A percentile compares a stretch with the other conserved stretches of the same genome.
These are phyloP conservation scores for Teleogryllus oceanicus DNA, from an alignment of 2,888 invertebrate species.

Conservation along the genomic window DNA sequence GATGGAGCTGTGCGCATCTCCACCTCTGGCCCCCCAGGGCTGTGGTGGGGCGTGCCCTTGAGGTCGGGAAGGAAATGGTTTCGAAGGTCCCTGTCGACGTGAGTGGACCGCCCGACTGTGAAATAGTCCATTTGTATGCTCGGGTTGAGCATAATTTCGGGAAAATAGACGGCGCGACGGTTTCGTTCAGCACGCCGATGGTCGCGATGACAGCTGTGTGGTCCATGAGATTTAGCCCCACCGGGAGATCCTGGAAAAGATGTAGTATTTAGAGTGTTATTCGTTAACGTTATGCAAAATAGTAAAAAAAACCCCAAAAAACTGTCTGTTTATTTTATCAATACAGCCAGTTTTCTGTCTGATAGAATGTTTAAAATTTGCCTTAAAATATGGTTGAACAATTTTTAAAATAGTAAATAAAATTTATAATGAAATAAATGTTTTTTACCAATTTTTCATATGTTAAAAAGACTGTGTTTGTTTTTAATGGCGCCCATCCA, in stretches of 20 bases:
- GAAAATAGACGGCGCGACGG: background rate
- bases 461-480: too few relatives aligned
- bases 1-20: background rate
- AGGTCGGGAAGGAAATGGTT: background rate
- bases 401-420: too few relatives aligned
- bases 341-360: too few relatives aligned
- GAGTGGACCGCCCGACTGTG: background rate
- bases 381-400: too few relatives aligned
- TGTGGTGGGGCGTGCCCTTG: background rate
- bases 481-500: too few relatives aligned
- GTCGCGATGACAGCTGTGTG: background rate
- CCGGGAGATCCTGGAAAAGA: background rate
- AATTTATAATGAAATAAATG: too few relatives aligned
- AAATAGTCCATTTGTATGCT: background rate
- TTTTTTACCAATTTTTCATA: too few relatives aligned
- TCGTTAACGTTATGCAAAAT: too few relatives aligned
- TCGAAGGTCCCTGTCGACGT: background rate
- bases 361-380: too few relatives aligned
- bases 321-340: too few relatives aligned
- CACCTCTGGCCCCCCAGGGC: background rate
- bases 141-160: background rate
- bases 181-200: background rate
- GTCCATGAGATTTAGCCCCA: background rate
- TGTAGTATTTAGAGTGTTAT: too few relatives aligned
- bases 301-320: too few relatives aligned